Conservation (phyloP, 2,888 invertebrate genomes). For the Rutpela maculata region DNA sequence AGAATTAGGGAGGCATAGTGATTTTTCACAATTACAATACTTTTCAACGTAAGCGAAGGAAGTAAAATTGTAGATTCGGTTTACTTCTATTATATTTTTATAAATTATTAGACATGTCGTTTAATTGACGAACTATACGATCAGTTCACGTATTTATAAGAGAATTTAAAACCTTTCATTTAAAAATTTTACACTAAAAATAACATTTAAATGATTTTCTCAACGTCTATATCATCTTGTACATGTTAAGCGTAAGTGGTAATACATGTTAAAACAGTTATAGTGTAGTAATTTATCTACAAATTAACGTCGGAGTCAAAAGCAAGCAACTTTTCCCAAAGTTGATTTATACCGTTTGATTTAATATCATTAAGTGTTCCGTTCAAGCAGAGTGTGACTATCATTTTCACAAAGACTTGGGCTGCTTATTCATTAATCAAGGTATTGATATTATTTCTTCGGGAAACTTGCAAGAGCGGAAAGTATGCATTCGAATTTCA, state of each 20-base stretch:
- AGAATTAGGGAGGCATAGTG: no score
- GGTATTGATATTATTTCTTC: background rate
- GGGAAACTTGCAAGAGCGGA: background rate
- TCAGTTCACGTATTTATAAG: no score
- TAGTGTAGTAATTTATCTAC: constrained; percentile 12
- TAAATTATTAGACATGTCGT: no score
- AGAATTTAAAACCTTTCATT: no score
- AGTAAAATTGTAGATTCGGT: no score
- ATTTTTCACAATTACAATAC: no score
- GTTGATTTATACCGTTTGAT: constrained; percentile 17
- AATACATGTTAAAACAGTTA: background rate
- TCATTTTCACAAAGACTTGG: constrained; percentile 5
- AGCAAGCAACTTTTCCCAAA: background rate
- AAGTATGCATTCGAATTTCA: background rate
- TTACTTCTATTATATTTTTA: no score
- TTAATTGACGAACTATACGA: no score
- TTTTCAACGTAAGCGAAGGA: no score
- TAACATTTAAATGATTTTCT: background rate
- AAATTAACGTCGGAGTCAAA: background rate
- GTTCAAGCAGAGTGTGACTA: constrained; percentile 9
- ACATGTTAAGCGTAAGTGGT: background rate
- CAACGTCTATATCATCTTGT: background rate
- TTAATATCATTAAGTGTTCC: constrained; percentile 8
- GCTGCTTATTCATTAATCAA: constrained; percentile 13
- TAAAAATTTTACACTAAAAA: background rate